phyloP scores from a whole-genome alignment of 2,113 vertebrate species.

The Lophura nycthemera region DNA sequence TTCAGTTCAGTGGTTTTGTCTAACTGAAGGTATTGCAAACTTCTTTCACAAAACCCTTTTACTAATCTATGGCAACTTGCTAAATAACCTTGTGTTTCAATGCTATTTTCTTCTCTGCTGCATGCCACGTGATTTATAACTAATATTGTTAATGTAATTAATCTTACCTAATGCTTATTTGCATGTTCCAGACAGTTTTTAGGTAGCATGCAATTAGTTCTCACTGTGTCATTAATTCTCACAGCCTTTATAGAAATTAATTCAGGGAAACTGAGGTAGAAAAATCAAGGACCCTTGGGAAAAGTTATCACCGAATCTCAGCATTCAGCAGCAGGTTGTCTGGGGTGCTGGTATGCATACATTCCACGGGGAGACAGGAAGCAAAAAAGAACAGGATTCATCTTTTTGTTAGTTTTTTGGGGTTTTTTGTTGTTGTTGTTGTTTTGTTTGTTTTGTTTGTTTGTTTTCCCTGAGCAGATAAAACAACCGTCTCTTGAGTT shows the following conservation, averaged over 20 bases:
- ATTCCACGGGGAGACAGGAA: accelerated
- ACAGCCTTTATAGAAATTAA: background rate
- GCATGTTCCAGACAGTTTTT: background rate
- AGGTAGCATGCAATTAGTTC: background rate
- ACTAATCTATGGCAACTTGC: background rate
- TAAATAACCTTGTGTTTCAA: background rate
- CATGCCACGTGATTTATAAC: background rate
- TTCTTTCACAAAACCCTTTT: background rate
- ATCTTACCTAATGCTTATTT: background rate
- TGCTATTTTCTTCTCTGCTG: background rate
- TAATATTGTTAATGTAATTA: background rate
- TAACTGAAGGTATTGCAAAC: background rate
- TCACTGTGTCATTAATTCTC: background rate
- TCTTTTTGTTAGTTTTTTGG: no score
- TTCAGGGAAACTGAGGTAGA: background rate
- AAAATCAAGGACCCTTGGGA: background rate
- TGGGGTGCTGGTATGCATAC: accelerated
- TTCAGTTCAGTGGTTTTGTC: background rate
- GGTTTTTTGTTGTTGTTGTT: no score
- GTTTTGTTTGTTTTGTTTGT: no score
- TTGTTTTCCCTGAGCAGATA: background rate
- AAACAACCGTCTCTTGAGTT: background rate
- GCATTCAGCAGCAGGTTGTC: background rate
- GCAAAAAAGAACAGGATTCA: background rate
- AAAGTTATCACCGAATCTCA: background rate